Conservation (phyloP, 2,797 vertebrate species). For the Luscinia luscinia region DNA sequence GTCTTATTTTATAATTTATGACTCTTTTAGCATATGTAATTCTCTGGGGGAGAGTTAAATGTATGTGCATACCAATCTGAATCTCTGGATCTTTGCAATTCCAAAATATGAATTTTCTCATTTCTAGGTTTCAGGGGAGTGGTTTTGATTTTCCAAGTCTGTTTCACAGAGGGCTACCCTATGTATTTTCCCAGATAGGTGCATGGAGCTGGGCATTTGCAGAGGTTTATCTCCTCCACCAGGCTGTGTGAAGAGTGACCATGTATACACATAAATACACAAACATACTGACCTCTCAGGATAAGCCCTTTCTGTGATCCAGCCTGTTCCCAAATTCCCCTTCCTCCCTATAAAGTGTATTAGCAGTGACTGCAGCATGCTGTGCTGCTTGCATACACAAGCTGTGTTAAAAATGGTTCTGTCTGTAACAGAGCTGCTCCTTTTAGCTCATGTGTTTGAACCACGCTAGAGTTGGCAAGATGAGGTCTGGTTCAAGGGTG, state of each 20-base stretch:
- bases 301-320: neutral
- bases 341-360: neutral
- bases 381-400: neutral
- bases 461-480: neutral
- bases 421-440: neutral
- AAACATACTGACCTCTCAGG: neutral
- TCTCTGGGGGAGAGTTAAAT: neutral
- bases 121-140: neutral
- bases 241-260: neutral
- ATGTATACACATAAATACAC: rapidly evolving
- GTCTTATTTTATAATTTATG: neutral
- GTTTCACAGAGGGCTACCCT: neutral
- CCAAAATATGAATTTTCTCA: neutral
- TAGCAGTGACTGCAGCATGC: neutral
- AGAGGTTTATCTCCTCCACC: neutral
- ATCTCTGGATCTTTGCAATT: neutral
- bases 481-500: neutral
- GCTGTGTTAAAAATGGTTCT: neutral
- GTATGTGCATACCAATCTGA: rapidly evolving
- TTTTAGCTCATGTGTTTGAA: neutral
- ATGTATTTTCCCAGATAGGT: neutral
- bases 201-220: neutral
- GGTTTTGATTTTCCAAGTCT: neutral
- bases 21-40: rapidly evolving
- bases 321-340: neutral